Conservation (phyloP, 2,888 invertebrate species). For the Meandrusa payeni region DNA sequence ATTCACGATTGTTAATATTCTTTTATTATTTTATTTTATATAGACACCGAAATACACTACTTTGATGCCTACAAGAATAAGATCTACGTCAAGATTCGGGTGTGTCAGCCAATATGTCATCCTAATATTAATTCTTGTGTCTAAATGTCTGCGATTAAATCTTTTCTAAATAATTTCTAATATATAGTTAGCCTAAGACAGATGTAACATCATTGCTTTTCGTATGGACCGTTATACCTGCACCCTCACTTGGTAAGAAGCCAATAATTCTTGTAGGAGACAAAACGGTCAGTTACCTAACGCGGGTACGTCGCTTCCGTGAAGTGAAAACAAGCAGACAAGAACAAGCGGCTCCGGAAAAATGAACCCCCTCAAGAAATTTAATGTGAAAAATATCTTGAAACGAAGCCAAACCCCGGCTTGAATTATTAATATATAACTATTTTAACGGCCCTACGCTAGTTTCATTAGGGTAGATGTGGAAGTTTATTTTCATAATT, state of each 20-base stretch:
- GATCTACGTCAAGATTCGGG: too few relatives aligned
- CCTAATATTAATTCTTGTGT: too few relatives aligned
- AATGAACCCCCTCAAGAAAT: conserved; percentile 78
- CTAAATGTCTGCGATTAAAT: too few relatives aligned
- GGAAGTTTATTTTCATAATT: conserved; percentile 6
- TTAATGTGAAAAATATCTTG: conserved; percentile 79
- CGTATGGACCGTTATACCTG: too few relatives aligned
- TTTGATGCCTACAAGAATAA: too few relatives aligned
- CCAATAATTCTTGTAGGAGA: conserved; percentile 30
- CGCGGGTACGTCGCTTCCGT: conserved; percentile 32
- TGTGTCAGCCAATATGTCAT: too few relatives aligned
- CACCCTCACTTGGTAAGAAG: conserved; percentile 25
- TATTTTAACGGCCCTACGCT: conserved; percentile 76
- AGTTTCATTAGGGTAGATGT: conserved; percentile 41
- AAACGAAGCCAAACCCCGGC: conserved; percentile 75
- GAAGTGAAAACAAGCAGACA: conserved; percentile 38
- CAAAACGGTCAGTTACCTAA: conserved; percentile 48
- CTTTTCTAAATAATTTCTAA: too few relatives aligned
- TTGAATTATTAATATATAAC: conserved; percentile 77
- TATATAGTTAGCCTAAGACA: too few relatives aligned
- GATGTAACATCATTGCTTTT: too few relatives aligned
- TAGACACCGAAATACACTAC: too few relatives aligned
- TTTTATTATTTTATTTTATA: too few relatives aligned
- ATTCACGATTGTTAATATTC: too few relatives aligned
- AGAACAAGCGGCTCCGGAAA: conserved; percentile 59